Base-by-base conservation (phyloP, 2,113 vertebrate genomes). In the Notothenia coriiceps region DNA sequence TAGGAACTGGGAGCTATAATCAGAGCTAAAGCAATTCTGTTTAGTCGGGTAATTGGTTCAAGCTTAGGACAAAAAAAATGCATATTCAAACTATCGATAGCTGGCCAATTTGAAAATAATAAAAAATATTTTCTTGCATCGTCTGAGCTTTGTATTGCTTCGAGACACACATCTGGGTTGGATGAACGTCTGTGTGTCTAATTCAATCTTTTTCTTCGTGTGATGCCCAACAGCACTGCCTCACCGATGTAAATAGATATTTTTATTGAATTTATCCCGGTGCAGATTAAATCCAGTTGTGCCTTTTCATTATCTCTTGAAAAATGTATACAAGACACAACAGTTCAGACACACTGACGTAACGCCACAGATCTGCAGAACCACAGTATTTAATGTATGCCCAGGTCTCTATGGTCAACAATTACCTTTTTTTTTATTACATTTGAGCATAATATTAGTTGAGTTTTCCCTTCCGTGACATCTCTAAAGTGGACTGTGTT, bases 211-310 rank as follows among this genome's bases (percentile, higher is more conserved):
- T 84, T 79, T 77, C 83, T 91, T 69, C 85, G 83, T 84, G 85
- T 84, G 51, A 87, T 90, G 84, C 90, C 66, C 80, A 73, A 92
- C 83, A 86, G 85, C 73, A 33, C 84, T 56, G 82, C 89, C 65
- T 90, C 80, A 56, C 84, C 68, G 74, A 89, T 86, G 82, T 87
- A 87, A 93, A 92, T 82, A 79, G 69, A 83, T 29, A 72, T 84
- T 29, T 91, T 92, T 91, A 95, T 94, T 94, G 84, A 92, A 91
- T 91, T 92, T 80, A 91, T 91, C 86, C 89, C 88, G 17, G 25
- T 47, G 86, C 82, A 89, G 86, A 91, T 88, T 68, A 87, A 91
- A 90, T 84, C 86, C 89, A 86, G 89, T 92, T 80, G 83, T 81
- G 87, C 83, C 80, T 90, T 86, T 88, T 93, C 91, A 89, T 93